Percentiles rank a stretch among this genome's conserved stretches.
phyloP scores from a whole-genome alignment of 2,797 vertebrate genomes.

The Sandelia bainsii region DNA sequence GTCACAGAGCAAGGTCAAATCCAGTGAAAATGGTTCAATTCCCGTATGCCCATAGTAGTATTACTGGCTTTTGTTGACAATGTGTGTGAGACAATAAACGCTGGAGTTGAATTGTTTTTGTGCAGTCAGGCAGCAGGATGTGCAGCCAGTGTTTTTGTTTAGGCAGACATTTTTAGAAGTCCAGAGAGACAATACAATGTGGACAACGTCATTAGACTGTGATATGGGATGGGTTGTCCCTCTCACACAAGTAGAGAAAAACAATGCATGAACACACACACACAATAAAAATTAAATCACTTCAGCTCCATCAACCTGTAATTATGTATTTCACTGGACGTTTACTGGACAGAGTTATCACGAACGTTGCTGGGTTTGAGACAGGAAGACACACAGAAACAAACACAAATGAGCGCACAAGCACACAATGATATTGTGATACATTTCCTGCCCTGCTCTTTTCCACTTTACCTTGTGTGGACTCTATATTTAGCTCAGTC shows the following conservation, averaged over 20 bases:
- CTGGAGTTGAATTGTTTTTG: conserved; percentile 44
- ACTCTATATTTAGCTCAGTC: conserved; percentile 91
- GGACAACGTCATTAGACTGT: conserved; percentile 67
- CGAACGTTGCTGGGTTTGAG: conserved; percentile 3
- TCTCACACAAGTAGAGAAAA: conserved; percentile 41
- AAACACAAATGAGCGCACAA: conserved; percentile 53
- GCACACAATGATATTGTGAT: conserved; percentile 77
- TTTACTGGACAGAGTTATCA: not conserved
- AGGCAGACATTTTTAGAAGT: conserved; percentile 72
- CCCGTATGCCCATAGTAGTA: not conserved
- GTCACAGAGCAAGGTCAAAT: no score
- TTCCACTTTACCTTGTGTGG: conserved; percentile 84
- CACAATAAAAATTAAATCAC: not conserved
- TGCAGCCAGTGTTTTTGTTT: conserved; percentile 76
- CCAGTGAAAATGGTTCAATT: not conserved
- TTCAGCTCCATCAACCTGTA: not conserved
- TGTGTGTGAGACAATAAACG: conserved; percentile 39
- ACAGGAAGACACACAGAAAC: conserved; percentile 55
- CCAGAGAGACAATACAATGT: conserved; percentile 81
- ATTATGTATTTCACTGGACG: not conserved
- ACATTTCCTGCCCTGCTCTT: conserved; percentile 89
- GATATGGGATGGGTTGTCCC: conserved; percentile 62
- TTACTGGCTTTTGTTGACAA: not conserved
- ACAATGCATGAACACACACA: conserved; percentile 39
- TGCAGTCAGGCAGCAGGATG: conserved; percentile 74